phyloP scores from a whole-genome alignment of 2,797 vertebrate genomes.

The Acipenser transmontanus region DNA sequence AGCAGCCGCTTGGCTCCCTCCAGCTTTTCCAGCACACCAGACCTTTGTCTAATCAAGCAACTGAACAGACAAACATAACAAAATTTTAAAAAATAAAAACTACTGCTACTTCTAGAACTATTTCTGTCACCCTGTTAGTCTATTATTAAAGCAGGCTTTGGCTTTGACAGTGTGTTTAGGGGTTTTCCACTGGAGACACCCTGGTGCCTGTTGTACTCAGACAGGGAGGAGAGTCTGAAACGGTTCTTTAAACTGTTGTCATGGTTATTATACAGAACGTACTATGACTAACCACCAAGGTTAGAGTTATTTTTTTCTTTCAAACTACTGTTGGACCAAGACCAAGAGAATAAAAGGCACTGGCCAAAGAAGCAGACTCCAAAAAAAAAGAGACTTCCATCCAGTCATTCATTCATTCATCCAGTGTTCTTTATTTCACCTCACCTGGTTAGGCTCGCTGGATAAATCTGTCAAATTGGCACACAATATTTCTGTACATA shows the following conservation, averaged over 20 bases:
- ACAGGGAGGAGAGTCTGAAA: conserved; percentile 49
- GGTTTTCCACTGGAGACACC: conserved; percentile 54
- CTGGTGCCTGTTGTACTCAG: conserved; percentile 53
- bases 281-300: conserved; percentile 3
- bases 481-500: too few species aligned
- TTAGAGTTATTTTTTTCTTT: conserved; percentile 2
- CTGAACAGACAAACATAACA: conserved; percentile 20
- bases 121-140: conserved; percentile 33
- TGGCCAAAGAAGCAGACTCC: conserved; percentile 33
- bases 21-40: conserved; percentile 43
- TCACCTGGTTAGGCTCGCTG: too few species aligned
- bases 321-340: conserved; percentile 20
- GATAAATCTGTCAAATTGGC: too few species aligned
- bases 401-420: conserved; percentile 21
- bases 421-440: conserved; percentile 12
- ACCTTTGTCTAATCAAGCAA: conserved; percentile 53
- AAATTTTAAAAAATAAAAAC: conserved; percentile 22
- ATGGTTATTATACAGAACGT: conserved; percentile 53
- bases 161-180: conserved; percentile 47
- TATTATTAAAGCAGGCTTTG: conserved; percentile 48
- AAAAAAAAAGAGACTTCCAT: conserved; percentile 15
- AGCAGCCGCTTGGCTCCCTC: conserved; percentile 31
- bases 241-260: conserved; percentile 56
- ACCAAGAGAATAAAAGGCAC: conserved; percentile 33
- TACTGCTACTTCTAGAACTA: conserved; percentile 12